Conservation (phyloP, 1,140 invertebrate species). For the Caligus rogercresseyi region DNA sequence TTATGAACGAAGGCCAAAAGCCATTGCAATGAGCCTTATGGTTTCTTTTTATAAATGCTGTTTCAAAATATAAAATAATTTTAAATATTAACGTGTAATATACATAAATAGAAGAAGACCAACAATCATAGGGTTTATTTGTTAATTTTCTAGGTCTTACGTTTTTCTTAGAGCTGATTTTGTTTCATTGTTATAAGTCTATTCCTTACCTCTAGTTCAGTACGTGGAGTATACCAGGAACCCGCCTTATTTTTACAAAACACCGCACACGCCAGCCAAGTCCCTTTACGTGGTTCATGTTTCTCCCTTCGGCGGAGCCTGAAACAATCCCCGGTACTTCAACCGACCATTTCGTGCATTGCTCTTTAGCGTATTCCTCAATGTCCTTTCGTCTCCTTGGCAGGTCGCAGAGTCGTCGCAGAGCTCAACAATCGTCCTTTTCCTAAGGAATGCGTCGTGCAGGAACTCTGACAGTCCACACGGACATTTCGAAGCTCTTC, state of each 20-base stretch:
- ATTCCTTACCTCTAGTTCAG: background rate
- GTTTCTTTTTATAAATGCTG: no score
- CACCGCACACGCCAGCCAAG: constrained; percentile 3
- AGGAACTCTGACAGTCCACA: background rate
- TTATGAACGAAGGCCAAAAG: no score
- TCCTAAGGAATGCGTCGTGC: constrained; percentile 3
- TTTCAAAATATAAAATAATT: no score
- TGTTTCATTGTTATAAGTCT: no score
- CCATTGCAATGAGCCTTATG: no score
- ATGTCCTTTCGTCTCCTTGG: background rate
- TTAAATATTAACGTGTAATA: no score
- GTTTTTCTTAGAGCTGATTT: no score
- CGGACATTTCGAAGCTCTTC: background rate
- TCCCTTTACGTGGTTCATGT: constrained; percentile 5
- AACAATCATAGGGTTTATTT: no score
- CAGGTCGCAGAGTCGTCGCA: constrained; percentile 2
- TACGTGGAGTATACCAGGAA: constrained; percentile 1
- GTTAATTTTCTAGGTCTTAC: no score
- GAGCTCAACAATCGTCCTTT: background rate
- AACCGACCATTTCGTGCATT: background rate
- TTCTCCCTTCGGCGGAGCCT: background rate
- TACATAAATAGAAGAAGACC: no score
- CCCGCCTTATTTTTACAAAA: constrained; percentile 7
- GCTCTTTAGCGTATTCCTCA: background rate
- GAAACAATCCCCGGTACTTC: background rate